A percentile compares a stretch with the other conserved stretches of the same genome.
phyloP scores from a whole-genome alignment of 2,888 invertebrate genomes.

The Actias luna region DNA sequence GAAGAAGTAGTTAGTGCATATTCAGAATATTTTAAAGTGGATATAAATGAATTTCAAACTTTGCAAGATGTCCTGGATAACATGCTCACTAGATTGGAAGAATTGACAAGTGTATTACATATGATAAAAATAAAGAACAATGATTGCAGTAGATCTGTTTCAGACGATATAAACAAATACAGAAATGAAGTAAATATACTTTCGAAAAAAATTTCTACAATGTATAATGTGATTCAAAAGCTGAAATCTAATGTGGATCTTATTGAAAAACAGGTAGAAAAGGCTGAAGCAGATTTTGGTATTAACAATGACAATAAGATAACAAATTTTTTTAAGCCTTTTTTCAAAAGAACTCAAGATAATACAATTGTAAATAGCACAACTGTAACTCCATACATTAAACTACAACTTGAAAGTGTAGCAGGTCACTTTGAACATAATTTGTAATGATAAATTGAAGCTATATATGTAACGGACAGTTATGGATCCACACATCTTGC shows the following conservation, averaged over 20 bases:
- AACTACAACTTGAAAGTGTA: conserved; percentile 52
- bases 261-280: conserved; percentile 82
- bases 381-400: conserved; percentile 26
- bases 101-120: conserved; percentile 83
- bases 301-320: conserved; percentile 80
- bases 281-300: conserved; percentile 83
- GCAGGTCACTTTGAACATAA: conserved; percentile 53
- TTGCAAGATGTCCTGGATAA: conserved; percentile 85
- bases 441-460: neutral
- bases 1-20: conserved; percentile 79
- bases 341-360: conserved; percentile 69
- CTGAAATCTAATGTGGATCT: conserved; percentile 76
- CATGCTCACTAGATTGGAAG: conserved; percentile 85
- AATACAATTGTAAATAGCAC: conserved; percentile 23
- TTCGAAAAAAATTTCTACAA: conserved; percentile 77
- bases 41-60: conserved; percentile 79
- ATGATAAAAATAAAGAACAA: conserved; percentile 77
- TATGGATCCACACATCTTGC: neutral
- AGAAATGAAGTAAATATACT: conserved; percentile 76
- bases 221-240: conserved; percentile 77
- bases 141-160: conserved; percentile 68
- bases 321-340: conserved; percentile 82
- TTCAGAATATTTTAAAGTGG: conserved; percentile 78
- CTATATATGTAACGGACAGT: neutral
- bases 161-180: conserved; percentile 79